phyloP scores from a whole-genome alignment of 2,113 vertebrate genomes.

The Colius striatus region DNA sequence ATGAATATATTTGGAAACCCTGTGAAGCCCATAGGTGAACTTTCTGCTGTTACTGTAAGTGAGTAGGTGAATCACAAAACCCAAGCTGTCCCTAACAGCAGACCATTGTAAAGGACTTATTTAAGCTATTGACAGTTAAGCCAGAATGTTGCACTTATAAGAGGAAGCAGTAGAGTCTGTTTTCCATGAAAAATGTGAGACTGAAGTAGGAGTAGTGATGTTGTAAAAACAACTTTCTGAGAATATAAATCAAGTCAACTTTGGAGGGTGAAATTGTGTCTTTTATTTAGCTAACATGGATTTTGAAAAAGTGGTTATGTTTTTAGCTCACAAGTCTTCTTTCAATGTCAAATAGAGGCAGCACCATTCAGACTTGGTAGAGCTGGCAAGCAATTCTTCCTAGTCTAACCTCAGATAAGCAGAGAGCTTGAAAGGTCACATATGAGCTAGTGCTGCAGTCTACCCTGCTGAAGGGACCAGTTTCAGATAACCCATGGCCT shows the following conservation, averaged over 20 bases:
- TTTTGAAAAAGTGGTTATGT: neutral
- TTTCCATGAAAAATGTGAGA: neutral
- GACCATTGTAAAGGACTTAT: neutral
- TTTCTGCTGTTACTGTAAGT: neutral
- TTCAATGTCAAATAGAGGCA: neutral
- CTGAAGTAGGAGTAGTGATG: neutral
- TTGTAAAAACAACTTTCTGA: neutral
- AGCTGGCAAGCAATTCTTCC: neutral
- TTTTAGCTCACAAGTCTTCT: neutral
- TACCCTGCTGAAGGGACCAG: neutral
- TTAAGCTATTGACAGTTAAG: neutral
- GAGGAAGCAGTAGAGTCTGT: neutral
- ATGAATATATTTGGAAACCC: neutral
- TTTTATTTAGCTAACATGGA: neutral
- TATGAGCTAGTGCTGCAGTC: fast-evolving
- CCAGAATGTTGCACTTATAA: neutral
- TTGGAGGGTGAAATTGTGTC: neutral
- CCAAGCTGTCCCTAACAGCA: neutral
- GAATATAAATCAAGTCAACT: neutral
- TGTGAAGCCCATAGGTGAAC: neutral
- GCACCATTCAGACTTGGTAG: neutral
- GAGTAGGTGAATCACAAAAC: neutral
- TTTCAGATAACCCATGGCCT: fast-evolving
- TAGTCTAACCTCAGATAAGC: neutral
- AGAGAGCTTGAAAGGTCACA: neutral